Conservation (phyloP, 2,888 invertebrate species). For the Tetheella fluctuosa region DNA sequence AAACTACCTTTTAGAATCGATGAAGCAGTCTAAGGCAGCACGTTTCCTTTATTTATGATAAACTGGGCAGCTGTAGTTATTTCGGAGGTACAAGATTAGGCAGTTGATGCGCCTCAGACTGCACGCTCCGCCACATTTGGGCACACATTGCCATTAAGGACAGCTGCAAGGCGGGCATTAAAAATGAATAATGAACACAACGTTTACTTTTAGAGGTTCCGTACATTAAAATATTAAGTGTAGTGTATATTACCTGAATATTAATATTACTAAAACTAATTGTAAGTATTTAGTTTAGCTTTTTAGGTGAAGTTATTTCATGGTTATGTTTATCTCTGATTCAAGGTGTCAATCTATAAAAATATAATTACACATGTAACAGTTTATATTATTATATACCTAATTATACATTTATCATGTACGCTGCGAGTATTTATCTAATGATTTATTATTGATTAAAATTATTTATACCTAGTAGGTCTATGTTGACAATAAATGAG, state of each 20-base stretch:
- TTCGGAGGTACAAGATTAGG: slow-evolving; percentile 59
- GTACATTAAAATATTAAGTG: background rate
- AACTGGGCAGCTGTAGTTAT: slow-evolving; percentile 11
- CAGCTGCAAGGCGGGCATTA: slow-evolving; percentile 67
- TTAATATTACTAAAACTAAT: background rate
- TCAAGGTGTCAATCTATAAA: no score
- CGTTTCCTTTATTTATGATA: slow-evolving; percentile 2
- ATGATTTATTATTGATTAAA: no score
- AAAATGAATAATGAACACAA: background rate
- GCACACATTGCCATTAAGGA: slow-evolving; percentile 67
- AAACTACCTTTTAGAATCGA: background rate
- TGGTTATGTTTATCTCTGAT: no score
- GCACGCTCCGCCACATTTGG: slow-evolving; percentile 54
- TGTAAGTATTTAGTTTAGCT: background rate
- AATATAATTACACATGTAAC: no score
- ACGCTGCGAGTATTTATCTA: no score
- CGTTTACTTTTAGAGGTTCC: background rate
- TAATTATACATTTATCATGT: no score
- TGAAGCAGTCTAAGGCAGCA: background rate
- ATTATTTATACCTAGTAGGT: no score
- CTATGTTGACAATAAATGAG: no score
- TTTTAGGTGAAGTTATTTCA: background rate
- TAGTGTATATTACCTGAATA: background rate
- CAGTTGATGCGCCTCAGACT: slow-evolving; percentile 47
- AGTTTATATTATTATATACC: no score